phyloP scores from a whole-genome alignment of 2,888 invertebrate species.

The Trichopoda pennipes region DNA sequence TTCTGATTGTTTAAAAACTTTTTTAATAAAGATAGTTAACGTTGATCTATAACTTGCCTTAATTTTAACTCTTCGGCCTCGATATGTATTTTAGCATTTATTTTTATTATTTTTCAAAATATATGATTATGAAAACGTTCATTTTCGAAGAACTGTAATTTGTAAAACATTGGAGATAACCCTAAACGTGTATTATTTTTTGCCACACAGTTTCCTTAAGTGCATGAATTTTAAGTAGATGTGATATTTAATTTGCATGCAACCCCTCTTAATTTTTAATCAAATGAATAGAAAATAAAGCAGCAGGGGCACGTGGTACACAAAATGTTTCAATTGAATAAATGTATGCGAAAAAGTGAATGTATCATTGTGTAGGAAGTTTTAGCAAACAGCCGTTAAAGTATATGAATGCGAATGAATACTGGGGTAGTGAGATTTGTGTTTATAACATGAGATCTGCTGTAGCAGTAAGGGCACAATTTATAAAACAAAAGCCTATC shows the following conservation, averaged over 20 bases:
- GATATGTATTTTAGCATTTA: too few relatives aligned
- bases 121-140: too few relatives aligned
- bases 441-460: neutral
- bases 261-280: constrained; percentile 45
- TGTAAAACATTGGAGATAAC: too few relatives aligned
- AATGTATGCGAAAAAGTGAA: neutral
- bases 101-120: too few relatives aligned
- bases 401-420: neutral
- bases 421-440: constrained; percentile 10
- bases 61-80: too few relatives aligned
- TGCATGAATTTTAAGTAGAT: neutral
- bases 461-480: constrained; percentile 31
- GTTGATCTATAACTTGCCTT: too few relatives aligned
- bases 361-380: constrained; percentile 2
- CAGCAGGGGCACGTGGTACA: neutral
- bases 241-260: constrained; percentile 6
- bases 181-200: too few relatives aligned
- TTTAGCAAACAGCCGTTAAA: neutral
- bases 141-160: too few relatives aligned
- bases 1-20: too few relatives aligned
- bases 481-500: neutral
- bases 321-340: neutral
- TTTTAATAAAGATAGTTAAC: too few relatives aligned
- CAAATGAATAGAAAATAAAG: neutral
- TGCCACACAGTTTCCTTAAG: neutral